Evolutionary conservation across 2,113 vertebrate genomes (phyloP).

Genomic region (Struthio camelus): DNA sequence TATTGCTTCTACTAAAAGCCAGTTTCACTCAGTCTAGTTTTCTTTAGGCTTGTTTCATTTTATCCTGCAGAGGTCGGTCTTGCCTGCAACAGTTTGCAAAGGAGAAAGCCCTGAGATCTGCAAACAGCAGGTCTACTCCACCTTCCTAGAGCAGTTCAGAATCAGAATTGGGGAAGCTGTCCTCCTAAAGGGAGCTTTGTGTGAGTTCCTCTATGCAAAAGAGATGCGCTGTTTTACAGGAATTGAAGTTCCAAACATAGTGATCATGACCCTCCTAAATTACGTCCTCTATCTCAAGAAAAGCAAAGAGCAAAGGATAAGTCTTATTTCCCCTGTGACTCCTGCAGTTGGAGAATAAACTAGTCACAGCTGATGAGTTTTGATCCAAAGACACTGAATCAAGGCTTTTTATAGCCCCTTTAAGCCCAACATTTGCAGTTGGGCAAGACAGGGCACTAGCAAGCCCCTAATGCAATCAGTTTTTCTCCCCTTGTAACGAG

Average conservation of each 20-base stretch:
- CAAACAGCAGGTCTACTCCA: neutral
- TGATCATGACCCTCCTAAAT: neutral
- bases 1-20: neutral
- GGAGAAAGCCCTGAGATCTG: neutral
- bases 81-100: constrained; percentile 51
- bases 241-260: neutral
- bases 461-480: neutral
- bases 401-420: neutral
- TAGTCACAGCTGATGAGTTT: neutral
- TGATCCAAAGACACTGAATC: neutral
- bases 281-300: neutral
- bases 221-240: neutral
- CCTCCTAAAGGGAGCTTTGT: neutral
- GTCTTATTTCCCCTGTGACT: neutral
- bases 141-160: neutral
- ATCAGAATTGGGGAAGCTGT: neutral
- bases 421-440: neutral
- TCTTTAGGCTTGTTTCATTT: neutral
- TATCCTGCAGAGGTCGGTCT: constrained; percentile 78
- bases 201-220: neutral
- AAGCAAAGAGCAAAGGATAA: neutral
- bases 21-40: neutral
- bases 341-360: neutral
- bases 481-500: neutral
- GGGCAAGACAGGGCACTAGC: neutral